A percentile compares a stretch with the other conserved stretches of the same genome.
Conservation (phyloP, 2,797 vertebrate genomes). For the Clarias fuscus region DNA sequence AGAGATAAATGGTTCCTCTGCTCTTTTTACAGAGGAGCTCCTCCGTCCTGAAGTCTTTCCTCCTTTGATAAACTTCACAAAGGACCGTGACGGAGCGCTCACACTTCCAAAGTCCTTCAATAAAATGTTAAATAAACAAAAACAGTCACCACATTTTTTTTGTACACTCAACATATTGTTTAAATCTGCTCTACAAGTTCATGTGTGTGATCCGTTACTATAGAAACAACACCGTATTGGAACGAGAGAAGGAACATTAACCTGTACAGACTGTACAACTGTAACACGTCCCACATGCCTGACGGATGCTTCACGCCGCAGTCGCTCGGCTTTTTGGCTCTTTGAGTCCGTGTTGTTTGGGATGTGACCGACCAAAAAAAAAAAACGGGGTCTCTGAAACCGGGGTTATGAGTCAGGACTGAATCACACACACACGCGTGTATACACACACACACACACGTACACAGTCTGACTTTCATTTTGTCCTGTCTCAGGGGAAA, state of each 20-base stretch:
- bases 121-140: no score
- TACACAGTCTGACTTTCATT: slow-evolving; percentile 52
- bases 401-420: slow-evolving; percentile 67
- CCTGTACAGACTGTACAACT: not conserved
- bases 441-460: slow-evolving; percentile 47
- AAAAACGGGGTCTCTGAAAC: slow-evolving; percentile 55
- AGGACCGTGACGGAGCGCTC: no score
- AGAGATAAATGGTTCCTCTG: no score
- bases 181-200: not conserved
- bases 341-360: slow-evolving; percentile 6
- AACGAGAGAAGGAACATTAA: not conserved
- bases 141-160: no score
- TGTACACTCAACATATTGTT: no score
- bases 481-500: slow-evolving; percentile 59
- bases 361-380: slow-evolving; percentile 16
- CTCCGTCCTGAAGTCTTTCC: no score
- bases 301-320: not conserved
- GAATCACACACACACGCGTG: slow-evolving; percentile 63
- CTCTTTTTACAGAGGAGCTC: no score
- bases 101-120: no score
- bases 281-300: slow-evolving; percentile 1
- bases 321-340: not conserved
- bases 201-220: no score
- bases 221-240: not conserved
- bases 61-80: no score